phyloP scores from a whole-genome alignment of 2,888 invertebrate genomes.

The Phorcus lineatus region DNA sequence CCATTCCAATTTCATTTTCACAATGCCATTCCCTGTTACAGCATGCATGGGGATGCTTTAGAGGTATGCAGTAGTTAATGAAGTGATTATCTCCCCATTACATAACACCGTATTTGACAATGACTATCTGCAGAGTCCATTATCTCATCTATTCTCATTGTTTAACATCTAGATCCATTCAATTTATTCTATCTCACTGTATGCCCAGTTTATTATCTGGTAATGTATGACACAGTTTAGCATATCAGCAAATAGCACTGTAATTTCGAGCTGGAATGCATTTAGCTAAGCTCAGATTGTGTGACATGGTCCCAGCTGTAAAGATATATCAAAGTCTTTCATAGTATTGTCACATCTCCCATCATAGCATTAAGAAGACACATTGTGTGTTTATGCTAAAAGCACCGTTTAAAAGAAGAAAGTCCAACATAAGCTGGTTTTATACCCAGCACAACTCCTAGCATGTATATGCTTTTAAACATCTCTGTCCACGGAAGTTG shows the following conservation, averaged over 20 bases:
- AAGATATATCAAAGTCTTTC: neutral
- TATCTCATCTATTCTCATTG: too few relatives aligned
- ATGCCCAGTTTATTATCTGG: too few relatives aligned
- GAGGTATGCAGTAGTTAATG: too few relatives aligned
- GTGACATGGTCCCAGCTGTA: too few relatives aligned
- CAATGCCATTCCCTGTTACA: too few relatives aligned
- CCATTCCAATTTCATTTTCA: too few relatives aligned
- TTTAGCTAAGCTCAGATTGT: neutral
- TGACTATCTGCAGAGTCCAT: too few relatives aligned
- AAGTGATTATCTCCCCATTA: too few relatives aligned
- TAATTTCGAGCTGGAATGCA: neutral
- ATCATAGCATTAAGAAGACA: neutral
- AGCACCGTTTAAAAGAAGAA: neutral
- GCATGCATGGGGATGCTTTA: too few relatives aligned
- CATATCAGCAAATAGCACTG: neutral
- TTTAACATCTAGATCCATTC: too few relatives aligned
- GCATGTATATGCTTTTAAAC: conserved; percentile 4
- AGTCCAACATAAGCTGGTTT: neutral
- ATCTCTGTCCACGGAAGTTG: neutral
- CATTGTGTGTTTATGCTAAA: neutral
- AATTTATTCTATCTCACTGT: too few relatives aligned
- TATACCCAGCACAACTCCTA: neutral
- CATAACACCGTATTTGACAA: too few relatives aligned
- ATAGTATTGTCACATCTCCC: neutral
- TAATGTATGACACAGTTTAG: neutral